Base-by-base conservation (phyloP, 2,797 vertebrate species). In the Notolepis coatsorum region DNA sequence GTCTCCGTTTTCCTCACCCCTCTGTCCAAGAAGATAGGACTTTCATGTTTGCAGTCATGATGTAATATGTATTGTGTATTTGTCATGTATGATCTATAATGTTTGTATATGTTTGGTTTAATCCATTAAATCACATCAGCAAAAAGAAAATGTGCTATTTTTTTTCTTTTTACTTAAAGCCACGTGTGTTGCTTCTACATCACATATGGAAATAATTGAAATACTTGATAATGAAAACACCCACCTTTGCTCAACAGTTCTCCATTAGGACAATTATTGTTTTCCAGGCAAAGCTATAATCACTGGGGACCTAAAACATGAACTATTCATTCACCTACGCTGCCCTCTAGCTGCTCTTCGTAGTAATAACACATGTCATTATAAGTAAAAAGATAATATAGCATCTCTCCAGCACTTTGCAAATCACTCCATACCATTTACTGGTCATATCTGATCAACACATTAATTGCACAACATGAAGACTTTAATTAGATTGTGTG, bases 331-430 rank as follows among this genome's bases (percentile, higher is more conserved):
- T 90, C 76, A 75, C 37, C 52, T 57, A 64, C 27, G 69, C 71
- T 89, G 88, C 86, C 86, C 88, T 89, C 88, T 91, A 86, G 78
- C 78, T 85, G 83, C 37, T 56, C 39, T 27, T 5, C 9, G 13
- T 2, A 61, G 58, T 67, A 75, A 65, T 20, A 61, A 43, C 62
- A 50, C 15, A 21, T 0, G 13, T n/a, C n/a, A n/a, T n/a, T n/a
- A n/a, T n/a, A n/a, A n/a, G n/a, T n/a, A n/a, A n/a, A n/a, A n/a
- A n/a, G n/a, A n/a, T n/a, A n/a, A n/a, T n/a, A n/a, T n/a, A 9
- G 6, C 12, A 3, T 60, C 23, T 53, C 2, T 28, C 50, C 25
- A 59, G 7, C 18, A 51, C 28, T 23, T 52, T 3, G 27, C 30
- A 25, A 23, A 13, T 39, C n/a, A 39, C 31, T 33, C 3, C 9